These are phyloP conservation scores for Notarius quadriscutis DNA, from an alignment of 2,113 vertebrate genomes.

Conservation along the genomic window DNA sequence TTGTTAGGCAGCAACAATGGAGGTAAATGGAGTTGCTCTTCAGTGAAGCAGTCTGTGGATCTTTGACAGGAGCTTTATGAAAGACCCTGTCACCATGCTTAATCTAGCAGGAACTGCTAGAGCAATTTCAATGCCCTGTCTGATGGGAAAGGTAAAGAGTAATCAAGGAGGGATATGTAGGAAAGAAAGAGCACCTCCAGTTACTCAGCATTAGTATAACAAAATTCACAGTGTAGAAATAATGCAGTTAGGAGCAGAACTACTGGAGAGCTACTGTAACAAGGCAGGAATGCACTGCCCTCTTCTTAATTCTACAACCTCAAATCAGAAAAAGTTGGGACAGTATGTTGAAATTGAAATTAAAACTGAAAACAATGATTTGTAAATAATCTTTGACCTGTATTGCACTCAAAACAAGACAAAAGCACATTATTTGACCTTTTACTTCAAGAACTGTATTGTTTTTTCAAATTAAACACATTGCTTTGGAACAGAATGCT, in stretches of 20 bases:
- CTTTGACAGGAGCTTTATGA: constrained; percentile 29
- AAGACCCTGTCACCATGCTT: constrained; percentile 42
- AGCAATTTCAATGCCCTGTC: constrained; percentile 47
- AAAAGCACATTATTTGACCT: no score
- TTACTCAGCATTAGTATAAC: constrained; percentile 34
- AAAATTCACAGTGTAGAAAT: constrained; percentile 40
- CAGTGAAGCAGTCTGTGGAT: constrained; percentile 3
- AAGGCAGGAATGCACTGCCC: not conserved
- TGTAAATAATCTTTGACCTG: no score
- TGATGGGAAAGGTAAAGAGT: constrained; percentile 42
- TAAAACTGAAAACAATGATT: no score
- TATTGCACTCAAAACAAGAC: no score
- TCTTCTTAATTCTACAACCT: not conserved
- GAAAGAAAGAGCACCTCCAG: constrained; percentile 15
- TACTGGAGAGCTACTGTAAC: not conserved
- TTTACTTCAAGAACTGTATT: no score
- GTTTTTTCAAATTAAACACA: no score
- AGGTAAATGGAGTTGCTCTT: constrained; percentile 43
- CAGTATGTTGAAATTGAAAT: no score
- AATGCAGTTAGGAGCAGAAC: constrained; percentile 1
- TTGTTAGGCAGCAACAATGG: constrained; percentile 49
- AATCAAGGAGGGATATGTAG: constrained; percentile 40
- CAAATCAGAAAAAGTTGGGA: no score
- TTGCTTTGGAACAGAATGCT: no score
- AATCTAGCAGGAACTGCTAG: constrained; percentile 37